Evolutionary conservation across 2,888 invertebrate species (phyloP), one percentile per base, ranked within the genome.

Genomic region (Cyrtodaria siliqua): DNA sequence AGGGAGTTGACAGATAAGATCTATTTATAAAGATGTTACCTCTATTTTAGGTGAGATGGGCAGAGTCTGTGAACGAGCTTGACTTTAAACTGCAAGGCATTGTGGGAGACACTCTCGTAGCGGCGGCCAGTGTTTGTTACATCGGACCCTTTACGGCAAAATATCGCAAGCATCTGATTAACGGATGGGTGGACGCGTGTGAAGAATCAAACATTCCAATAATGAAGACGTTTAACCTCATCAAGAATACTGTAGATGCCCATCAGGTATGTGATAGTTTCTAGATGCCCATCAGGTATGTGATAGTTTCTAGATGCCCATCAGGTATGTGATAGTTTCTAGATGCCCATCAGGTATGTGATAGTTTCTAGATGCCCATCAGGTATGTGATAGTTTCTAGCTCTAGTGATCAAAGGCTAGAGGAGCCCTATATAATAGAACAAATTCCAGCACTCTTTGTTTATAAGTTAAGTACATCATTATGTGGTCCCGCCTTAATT

Each of bases 51-150:
- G 87, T 89, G 23, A 87, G 93, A 16, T 93, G 93, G 93, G 84
- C 86, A 14, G 91, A 91, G 60, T 88, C 91, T 6, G 91, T 92
- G 18, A 86, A 87, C 53, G 81, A 86, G 47, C 78, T 92, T 47
- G 90, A 92, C 69, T 73, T 86, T 50, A 90, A 91, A 62, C 84
- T 93, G 44, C 81, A 87, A 76, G 90, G 90, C 20, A 78, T 93
- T 38, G 91, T 92, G 14, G 93, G 93, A 0, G 91, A 92, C 80
- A 91, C 90, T 0, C 72, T 93, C 42, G 85, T 93, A 4, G 89
- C 90, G 0, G 91, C 93, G 2, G 91, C 90, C 0, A 84, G 89
- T 64, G 91, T 92, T 12, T 89, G 91, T 18, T 93, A 92, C 74
- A 86, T 91, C 23, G 93, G 93, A 16, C 88, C 92, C 29, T 92